Evolutionary conservation across 1,140 invertebrate species (phyloP).

Genomic region (Apis dorsata): DNA sequence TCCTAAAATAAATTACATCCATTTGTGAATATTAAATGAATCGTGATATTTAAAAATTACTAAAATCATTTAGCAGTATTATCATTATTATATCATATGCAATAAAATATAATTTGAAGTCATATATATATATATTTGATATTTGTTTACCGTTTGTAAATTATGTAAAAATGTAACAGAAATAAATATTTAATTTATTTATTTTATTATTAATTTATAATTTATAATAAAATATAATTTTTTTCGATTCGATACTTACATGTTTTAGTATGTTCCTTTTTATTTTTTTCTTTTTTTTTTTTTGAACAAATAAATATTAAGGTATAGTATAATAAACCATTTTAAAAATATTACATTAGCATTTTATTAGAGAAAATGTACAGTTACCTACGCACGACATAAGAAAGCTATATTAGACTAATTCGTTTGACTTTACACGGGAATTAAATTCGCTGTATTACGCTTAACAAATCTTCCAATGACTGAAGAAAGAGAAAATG

Average conservation of each 20-base stretch:
- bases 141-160: constrained; percentile 33
- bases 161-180: constrained; percentile 32
- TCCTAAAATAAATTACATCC: neutral
- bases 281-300: too few species aligned
- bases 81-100: neutral
- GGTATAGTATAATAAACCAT: neutral
- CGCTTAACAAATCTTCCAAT: constrained; percentile 78
- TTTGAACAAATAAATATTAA: too few species aligned
- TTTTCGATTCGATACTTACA: neutral
- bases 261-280: neutral
- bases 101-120: neutral
- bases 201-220: neutral
- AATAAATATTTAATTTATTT: neutral
- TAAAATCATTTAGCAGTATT: neutral
- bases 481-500: constrained; percentile 73
- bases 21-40: neutral
- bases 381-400: constrained; percentile 76
- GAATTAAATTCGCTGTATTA: constrained; percentile 74
- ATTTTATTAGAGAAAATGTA: constrained; percentile 80
- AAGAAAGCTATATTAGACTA: constrained; percentile 79
- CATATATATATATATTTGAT: neutral
- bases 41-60: neutral
- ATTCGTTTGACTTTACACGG: constrained; percentile 78
- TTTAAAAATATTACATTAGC: constrained; percentile 73
- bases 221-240: neutral